Conservation (phyloP, 2,888 invertebrate genomes). For the Melipona bicolor region DNA sequence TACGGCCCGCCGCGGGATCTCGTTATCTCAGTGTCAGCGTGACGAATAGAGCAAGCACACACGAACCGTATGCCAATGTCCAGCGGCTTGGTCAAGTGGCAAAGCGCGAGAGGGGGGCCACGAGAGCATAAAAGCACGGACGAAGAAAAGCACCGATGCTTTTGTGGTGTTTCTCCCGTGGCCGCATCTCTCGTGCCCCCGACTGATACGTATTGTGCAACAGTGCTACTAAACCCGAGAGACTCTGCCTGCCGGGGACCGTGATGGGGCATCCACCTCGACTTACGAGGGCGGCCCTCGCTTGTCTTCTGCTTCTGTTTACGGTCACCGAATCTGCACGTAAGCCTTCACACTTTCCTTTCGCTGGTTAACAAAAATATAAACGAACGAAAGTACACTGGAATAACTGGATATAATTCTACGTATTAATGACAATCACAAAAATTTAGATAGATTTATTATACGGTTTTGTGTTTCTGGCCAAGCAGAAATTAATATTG, state of each 20-base stretch:
- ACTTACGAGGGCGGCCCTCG: constrained; percentile 76
- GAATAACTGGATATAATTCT: too few species aligned
- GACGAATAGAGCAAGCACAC: constrained; percentile 57
- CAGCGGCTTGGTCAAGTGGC: constrained; percentile 44
- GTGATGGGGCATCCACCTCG: constrained; percentile 79
- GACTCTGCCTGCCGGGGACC: constrained; percentile 46
- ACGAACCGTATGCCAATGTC: constrained; percentile 60
- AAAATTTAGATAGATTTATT: too few species aligned
- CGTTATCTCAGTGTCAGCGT: constrained; percentile 60
- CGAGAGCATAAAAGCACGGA: constrained; percentile 83
- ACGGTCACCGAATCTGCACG: constrained; percentile 70
- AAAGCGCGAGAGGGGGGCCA: constrained; percentile 68
- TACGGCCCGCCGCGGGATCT: constrained; percentile 28
- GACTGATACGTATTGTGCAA: constrained; percentile 64
- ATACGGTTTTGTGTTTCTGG: too few species aligned
- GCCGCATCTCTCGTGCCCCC: constrained; percentile 53
- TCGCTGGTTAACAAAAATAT: too few species aligned
- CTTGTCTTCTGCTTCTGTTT: constrained; percentile 74
- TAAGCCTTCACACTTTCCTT: constrained; percentile 68
- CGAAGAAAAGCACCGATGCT: constrained; percentile 81
- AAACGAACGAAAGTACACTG: too few species aligned
- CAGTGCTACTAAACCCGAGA: constrained; percentile 57
- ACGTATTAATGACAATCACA: too few species aligned
- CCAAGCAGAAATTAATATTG: too few species aligned
- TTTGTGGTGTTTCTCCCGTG: constrained; percentile 78